Base-by-base conservation (phyloP, 1,140 invertebrate species). In the Ceratina japonica region DNA sequence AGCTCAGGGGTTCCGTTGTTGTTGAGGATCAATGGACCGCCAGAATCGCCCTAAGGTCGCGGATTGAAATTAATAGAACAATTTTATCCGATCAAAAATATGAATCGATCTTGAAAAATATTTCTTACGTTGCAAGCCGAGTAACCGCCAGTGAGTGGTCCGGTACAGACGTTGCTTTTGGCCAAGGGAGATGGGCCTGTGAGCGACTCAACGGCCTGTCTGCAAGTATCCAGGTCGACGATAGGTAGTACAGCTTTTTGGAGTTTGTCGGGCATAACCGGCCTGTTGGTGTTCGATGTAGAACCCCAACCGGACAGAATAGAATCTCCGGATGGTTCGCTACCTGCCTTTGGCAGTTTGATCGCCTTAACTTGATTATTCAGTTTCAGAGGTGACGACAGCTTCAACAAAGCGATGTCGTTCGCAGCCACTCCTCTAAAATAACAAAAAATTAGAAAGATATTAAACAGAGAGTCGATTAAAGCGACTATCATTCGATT, bases 321-420 rank as follows among this genome's bases (percentile, higher is more conserved):
- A 20, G 87, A 87, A 56, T 89, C 84, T 64, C 75, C 92, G 84
- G 31, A 75, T 37, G 52, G 89, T 37, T 27, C 90, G 91, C 15
- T 87, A 24, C 83, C 85, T 18, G 85, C 66, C 20, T 81, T 69
- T 51, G 94, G 92, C 81, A 95, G 83, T 2, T 73, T 61, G 37
- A 95, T 92, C 1, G 93, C 80, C 4, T 92, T 88, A 0, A 96
- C 92, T 56, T 82, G 86, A 16, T 93, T 87, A 63, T 89, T 93
- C 71, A 94, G 93, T 3, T 31, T 86, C 27, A 89, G 59, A 2
- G 87, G 91, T 1, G 16, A 15, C 24, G 87, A 88, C 15, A 95
- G 89, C 75, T 92, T 93, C 20, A 96, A 86, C 0, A 96, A 71
- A 27, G 94, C 95, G 77, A 96, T 94, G 82, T 96, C 96, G 73